These are phyloP conservation scores for Vombatus ursinus DNA, from an alignment of 2,113 vertebrate genomes.

Conservation along the genomic window DNA sequence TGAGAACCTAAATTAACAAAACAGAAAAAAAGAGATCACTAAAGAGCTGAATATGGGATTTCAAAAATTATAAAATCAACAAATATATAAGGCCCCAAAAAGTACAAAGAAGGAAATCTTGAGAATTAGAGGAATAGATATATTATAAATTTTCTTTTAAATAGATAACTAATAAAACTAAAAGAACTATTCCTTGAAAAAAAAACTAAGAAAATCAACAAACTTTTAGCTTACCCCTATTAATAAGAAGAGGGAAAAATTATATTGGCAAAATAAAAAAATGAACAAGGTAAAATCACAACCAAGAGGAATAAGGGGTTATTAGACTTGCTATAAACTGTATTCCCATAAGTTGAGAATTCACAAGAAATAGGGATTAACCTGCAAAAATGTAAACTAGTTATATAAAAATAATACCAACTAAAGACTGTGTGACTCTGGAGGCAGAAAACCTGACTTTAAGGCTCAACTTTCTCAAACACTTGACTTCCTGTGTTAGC, in stretches of 20 bases:
- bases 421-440: background rate
- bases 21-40: background rate
- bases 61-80: slow-evolving; percentile 11
- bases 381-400: background rate
- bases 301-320: background rate
- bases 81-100: background rate
- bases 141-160: background rate
- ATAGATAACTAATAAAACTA: background rate
- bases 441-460: background rate
- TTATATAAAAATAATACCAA: background rate
- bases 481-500: background rate
- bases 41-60: background rate
- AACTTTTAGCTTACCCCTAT: background rate
- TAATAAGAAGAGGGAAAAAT: background rate
- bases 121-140: background rate
- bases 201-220: background rate
- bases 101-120: background rate
- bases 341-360: background rate
- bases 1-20: background rate
- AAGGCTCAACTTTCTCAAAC: background rate
- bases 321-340: background rate
- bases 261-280: background rate
- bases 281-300: background rate
- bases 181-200: background rate
- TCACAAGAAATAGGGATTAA: background rate